Percentiles rank a stretch among this genome's conserved stretches.
These are phyloP conservation scores for Lathamus discolor DNA, from an alignment of 2,113 vertebrate genomes.

Conservation along the genomic window DNA sequence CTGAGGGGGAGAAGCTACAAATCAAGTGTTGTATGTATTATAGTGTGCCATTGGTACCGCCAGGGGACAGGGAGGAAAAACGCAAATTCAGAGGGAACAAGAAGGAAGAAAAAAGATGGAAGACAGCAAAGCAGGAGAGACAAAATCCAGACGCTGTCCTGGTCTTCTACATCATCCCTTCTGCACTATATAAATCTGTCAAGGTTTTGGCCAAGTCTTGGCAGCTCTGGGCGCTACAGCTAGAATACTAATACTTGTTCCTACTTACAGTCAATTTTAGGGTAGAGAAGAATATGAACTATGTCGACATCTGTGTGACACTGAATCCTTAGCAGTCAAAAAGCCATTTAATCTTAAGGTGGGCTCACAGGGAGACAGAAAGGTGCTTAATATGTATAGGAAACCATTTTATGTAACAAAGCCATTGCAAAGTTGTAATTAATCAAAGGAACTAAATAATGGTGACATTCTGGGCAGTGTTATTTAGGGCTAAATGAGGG, in stretches of 20 bases:
- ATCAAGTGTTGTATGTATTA: neutral
- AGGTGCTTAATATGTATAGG: slow-evolving; percentile 12
- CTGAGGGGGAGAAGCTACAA: neutral
- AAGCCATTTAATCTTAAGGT: neutral
- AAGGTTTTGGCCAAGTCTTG: neutral
- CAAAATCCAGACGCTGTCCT: slow-evolving; percentile 20
- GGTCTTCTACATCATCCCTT: neutral
- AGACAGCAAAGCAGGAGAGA: neutral
- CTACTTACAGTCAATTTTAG: neutral
- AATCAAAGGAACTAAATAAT: slow-evolving; percentile 48
- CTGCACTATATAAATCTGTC: slow-evolving; percentile 41
- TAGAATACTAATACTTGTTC: slow-evolving; percentile 27
- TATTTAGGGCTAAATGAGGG: slow-evolving; percentile 20
- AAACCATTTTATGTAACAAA: slow-evolving; percentile 19
- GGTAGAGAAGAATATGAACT: neutral
- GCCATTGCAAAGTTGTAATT: slow-evolving; percentile 22
- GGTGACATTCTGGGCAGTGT: slow-evolving; percentile 27
- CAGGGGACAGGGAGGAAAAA: slow-evolving; percentile 29
- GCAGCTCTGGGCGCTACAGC: neutral
- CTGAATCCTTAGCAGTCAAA: neutral
- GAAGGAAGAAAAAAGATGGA: neutral
- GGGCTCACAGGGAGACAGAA: neutral
- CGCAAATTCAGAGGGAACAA: neutral
- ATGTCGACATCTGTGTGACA: neutral
- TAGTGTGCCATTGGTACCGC: neutral